phyloP scores from a whole-genome alignment of 2,888 invertebrate genomes.

The Nemurella pictetii region DNA sequence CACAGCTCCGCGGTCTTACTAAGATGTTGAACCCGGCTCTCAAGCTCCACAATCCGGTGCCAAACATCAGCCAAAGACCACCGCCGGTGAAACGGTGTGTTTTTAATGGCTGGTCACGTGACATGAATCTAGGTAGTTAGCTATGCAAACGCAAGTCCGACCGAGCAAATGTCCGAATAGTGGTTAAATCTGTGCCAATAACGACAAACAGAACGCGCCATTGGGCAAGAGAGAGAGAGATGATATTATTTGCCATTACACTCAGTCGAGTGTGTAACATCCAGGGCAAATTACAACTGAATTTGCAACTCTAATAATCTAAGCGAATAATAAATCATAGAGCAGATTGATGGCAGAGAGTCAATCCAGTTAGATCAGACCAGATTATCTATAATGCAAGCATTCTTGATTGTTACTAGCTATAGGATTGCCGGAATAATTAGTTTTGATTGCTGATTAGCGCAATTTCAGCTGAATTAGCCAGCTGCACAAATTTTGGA shows the following conservation, averaged over 20 bases:
- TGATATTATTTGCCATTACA: slow-evolving; percentile 7
- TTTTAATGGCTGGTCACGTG: background rate
- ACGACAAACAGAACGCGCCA: slow-evolving; percentile 1
- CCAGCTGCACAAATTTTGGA: background rate
- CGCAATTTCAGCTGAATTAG: background rate
- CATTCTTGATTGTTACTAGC: background rate
- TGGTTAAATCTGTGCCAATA: slow-evolving; percentile 40
- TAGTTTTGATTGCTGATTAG: background rate
- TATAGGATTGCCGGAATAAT: background rate
- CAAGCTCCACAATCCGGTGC: no score
- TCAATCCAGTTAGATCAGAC: background rate
- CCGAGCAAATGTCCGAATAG: slow-evolving; percentile 33
- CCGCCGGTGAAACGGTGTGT: background rate
- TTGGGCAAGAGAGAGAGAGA: background rate
- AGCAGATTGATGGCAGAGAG: slow-evolving; percentile 9
- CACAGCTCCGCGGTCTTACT: no score
- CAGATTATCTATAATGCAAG: background rate
- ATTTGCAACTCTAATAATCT: slow-evolving; percentile 22
- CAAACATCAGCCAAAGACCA: no score
- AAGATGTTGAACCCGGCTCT: no score
- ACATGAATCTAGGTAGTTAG: background rate
- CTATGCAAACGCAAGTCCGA: background rate
- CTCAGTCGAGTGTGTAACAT: background rate
- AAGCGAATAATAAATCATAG: slow-evolving; percentile 14
- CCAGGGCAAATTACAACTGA: slow-evolving; percentile 9